These are phyloP conservation scores for Zeugodacus cucurbitae DNA, from an alignment of 1,140 invertebrate species.

Conservation along the genomic window DNA sequence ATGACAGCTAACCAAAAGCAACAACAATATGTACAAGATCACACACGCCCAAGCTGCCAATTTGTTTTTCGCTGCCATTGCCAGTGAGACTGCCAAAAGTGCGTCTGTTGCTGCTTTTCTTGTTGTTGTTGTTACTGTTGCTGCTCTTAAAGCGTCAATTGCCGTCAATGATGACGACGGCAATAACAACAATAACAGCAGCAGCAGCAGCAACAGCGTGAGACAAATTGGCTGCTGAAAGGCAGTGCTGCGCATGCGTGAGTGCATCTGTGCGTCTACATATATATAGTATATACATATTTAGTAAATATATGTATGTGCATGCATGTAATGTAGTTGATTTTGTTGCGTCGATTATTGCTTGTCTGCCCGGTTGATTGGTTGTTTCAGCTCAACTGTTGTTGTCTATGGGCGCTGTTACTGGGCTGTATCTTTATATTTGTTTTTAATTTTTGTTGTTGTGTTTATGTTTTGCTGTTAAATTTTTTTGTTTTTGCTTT, in stretches of 20 bases:
- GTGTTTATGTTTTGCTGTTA: background rate
- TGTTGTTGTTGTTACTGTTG: background rate
- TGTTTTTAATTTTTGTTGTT: background rate
- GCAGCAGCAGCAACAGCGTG: background rate
- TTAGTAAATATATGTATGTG: background rate
- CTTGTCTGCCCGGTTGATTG: background rate
- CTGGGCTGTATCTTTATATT: background rate
- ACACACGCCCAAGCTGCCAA: background rate
- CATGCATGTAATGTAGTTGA: background rate
- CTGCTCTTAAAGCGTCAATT: background rate
- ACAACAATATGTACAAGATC: background rate
- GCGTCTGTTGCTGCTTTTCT: background rate
- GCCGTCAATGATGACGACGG: background rate
- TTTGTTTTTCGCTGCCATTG: background rate
- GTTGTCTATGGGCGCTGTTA: background rate
- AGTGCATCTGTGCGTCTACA: background rate
- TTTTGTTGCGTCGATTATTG: background rate
- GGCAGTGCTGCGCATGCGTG: background rate
- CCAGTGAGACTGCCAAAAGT: background rate
- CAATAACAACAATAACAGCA: background rate
- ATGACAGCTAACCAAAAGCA: conserved; percentile 1
- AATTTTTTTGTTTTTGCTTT: too few species aligned
- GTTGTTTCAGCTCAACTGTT: background rate
- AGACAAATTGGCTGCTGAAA: conserved; percentile 34
- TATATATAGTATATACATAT: background rate